Conservation (phyloP, 2,113 vertebrate genomes). For the Otolemur garnettii region DNA sequence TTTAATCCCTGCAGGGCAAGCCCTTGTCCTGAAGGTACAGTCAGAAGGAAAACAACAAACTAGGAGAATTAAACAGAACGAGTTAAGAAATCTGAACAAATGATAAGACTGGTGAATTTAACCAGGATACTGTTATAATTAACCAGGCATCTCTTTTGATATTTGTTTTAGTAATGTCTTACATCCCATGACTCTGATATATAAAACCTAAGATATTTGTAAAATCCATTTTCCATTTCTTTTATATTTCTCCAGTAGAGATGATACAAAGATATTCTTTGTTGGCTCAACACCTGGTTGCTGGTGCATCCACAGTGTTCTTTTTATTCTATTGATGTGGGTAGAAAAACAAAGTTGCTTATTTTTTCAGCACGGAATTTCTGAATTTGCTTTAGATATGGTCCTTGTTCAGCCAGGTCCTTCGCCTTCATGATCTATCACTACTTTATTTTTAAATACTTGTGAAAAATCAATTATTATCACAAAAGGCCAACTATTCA, state of each 20-base stretch:
- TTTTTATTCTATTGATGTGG: conserved; percentile 42
- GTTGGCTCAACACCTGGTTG: neutral
- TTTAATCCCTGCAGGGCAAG: conserved; percentile 28
- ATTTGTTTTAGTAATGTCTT: conserved; percentile 34
- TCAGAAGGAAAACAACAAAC: conserved; percentile 78
- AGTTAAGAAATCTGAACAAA: conserved; percentile 52
- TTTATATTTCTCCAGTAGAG: conserved; percentile 39
- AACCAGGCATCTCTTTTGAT: conserved; percentile 33
- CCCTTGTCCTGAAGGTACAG: conserved; percentile 66
- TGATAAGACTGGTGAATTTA: conserved; percentile 48
- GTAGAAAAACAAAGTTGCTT: conserved; percentile 36
- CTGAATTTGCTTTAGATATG: conserved; percentile 39
- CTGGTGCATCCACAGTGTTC: neutral
- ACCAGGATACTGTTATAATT: neutral
- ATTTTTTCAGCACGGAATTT: conserved; percentile 21
- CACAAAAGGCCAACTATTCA: conserved; percentile 22
- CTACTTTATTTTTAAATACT: conserved; percentile 20
- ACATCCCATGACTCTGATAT: neutral
- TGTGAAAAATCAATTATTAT: neutral
- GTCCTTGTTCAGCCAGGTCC: neutral
- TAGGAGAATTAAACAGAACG: conserved; percentile 58
- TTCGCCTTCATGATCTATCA: neutral
- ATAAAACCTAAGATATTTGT: conserved; percentile 19
- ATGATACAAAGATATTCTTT: neutral
- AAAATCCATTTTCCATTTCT: conserved; percentile 50